Evolutionary conservation across 2,113 vertebrate species (phyloP), one percentile per base, ranked within the genome.

Genomic region (Eclectus roratus): DNA sequence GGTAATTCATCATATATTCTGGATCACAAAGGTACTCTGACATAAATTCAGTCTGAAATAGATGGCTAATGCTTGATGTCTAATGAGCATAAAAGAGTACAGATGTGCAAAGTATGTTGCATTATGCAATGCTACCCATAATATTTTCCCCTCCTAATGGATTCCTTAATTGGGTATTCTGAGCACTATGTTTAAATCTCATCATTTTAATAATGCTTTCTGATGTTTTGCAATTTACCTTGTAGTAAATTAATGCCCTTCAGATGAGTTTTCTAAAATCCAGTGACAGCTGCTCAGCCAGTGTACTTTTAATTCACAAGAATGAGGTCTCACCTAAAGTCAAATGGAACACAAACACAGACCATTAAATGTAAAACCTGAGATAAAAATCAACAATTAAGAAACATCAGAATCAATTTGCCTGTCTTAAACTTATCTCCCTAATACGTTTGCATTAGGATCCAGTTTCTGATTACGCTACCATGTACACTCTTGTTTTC

Each of bases 1-100:
- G 11, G 27, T 89, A 92, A 64, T 88, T 71, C 64, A 69, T 47
- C 66, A 68, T 20, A 49, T 64, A 31, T 56, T 80, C 69, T 77
- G 58, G 35, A 80, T 80, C 88, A 79, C 43, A 63, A 31, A 78
- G 50, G 27, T 68, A 64, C 43, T 39, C 72, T 90, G 88, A 77
- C 85, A 91, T 66, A 90, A 94, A 95, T 88, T 85, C 52, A 60
- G 27, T 24, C 43, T 91, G 88, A 96, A 96, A 87, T 37, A 64
- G 77, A 70, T 28, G 47, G 60, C 33, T 70, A 43, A 27, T 64
- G 50, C 92, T 81, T 74, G 35, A 82, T 88, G n/a, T 81, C 63
- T 56, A 61, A 15, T 41, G 44, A 17, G 44, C 43, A 52, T 55
- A 43, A 27, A 46, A n/a, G 63, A 79, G 65, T 9, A 47, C 15